A percentile compares a stretch with the other conserved stretches of the same genome.
Evolutionary conservation across 1,140 invertebrate species (phyloP).

Genomic region (Zaprionus gabonicus): DNA sequence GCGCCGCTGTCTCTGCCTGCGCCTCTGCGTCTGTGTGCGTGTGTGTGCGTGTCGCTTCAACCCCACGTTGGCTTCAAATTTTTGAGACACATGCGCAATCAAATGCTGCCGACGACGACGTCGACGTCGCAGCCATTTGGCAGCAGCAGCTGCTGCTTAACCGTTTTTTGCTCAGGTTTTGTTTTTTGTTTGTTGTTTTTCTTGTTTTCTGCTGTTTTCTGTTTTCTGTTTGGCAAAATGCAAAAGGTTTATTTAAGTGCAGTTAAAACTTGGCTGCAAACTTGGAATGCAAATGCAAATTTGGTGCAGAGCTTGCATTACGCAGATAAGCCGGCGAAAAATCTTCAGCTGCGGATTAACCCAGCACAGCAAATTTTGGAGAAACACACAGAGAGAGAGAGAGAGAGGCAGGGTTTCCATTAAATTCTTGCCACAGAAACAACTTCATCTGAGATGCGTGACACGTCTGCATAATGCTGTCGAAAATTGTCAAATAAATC

Average conservation of each 20-base stretch:
- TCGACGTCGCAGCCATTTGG: constrained; percentile 28
- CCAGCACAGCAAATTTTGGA: constrained; percentile 8
- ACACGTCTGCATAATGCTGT: constrained; percentile 78
- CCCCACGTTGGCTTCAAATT: not conserved
- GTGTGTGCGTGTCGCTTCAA: not conserved
- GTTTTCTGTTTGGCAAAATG: constrained; percentile 18
- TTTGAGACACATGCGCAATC: constrained; percentile 30
- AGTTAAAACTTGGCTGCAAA: constrained; percentile 71
- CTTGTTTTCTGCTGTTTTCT: constrained; percentile 8
- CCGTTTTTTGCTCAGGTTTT: constrained; percentile 15
- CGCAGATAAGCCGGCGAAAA: constrained; percentile 21
- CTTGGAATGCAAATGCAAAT: constrained; percentile 59
- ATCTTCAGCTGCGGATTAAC: constrained; percentile 1
- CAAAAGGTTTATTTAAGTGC: constrained; percentile 52
- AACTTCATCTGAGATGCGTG: constrained; percentile 64
- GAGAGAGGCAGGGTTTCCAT: not conserved
- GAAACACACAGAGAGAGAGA: not conserved
- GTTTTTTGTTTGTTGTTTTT: constrained; percentile 6
- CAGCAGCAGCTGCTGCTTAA: constrained; percentile 42
- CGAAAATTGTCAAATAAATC: constrained; percentile 84
- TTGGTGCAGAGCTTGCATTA: constrained; percentile 19
- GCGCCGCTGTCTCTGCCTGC: not conserved
- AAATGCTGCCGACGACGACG: constrained; percentile 19
- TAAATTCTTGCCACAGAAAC: constrained; percentile 14
- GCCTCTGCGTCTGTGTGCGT: not conserved